Base-by-base conservation (phyloP, 1,140 invertebrate species). In the Aphis craccivora region DNA sequence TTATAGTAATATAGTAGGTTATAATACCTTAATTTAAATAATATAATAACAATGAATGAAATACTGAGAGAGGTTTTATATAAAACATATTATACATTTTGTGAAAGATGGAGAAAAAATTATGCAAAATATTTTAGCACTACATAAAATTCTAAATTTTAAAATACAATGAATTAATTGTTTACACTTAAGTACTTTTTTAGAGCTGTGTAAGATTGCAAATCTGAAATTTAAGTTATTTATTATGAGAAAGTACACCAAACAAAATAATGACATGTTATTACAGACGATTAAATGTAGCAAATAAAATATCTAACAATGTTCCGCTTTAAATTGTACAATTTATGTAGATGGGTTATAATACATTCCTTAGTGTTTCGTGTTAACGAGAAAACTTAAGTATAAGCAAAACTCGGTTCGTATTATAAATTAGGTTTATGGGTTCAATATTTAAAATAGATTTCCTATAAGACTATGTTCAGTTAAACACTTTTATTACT, bases 361-460 rank as follows among this genome's bases (percentile, higher is more conserved):
- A 87, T 87, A 30, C 84, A 45, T 87, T 48, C 30, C 14, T 30
- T 87, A 87, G 30, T 87, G 40, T 87, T 87, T 87, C 40, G 30
- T 87, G 84, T 87, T 87, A 87, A 87, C 84, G 25, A 87, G 84
- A 87, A 87, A 87, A 87, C 43, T 87, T 87, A 14, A 45, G 43
- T 45, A 43, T 30, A 43, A 87, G 37, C 83, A 86, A 87, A 45
- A 45, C 84, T 43, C 43, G 2, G 40, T 87, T 87, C 9, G 43
- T 40, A 40, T 45, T 45, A 87, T 87, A 84, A 87, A 87, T 87
- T 45, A 87, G 40, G 25, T 48, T 87, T 87, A 87, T 87, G 84
- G 43, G 23, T 87, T 87, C 43, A 87, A 87, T 87, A 87, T 87
- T 87, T 87, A 87, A 87, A 87, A 87, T 87, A 87, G 40, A 87